Evolutionary conservation across 1,140 invertebrate species (phyloP).

Genomic region (Sycophila sp.): DNA sequence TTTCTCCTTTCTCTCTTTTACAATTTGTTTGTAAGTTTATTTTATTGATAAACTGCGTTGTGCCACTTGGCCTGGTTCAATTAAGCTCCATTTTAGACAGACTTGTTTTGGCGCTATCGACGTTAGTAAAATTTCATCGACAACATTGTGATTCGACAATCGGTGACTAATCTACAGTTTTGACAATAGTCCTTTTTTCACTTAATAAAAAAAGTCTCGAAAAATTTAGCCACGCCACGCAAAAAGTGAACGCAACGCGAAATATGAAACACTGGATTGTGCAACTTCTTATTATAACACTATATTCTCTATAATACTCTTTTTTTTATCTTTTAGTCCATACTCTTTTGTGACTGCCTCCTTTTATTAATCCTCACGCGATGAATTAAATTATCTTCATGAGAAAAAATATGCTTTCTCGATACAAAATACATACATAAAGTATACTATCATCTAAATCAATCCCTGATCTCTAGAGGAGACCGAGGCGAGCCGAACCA

Average conservation of each 20-base stretch:
- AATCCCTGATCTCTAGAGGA: slow-evolving; percentile 30
- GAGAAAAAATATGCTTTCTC: slow-evolving; percentile 22
- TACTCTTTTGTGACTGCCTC: background rate
- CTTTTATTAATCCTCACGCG: background rate
- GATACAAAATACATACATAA: slow-evolving; percentile 29
- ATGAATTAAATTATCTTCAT: background rate
- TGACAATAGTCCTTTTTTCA: slow-evolving; percentile 25
- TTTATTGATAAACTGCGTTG: slow-evolving; percentile 24
- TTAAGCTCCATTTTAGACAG: slow-evolving; percentile 38
- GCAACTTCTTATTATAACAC: slow-evolving; percentile 34
- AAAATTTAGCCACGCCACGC: slow-evolving; percentile 15
- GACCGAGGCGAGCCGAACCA: no score
- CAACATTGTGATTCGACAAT: slow-evolving; percentile 16
- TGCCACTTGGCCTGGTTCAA: slow-evolving; percentile 23
- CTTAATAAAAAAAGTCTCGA: slow-evolving; percentile 15
- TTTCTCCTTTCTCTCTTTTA: background rate
- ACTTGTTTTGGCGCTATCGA: slow-evolving; percentile 25
- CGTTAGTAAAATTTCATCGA: background rate
- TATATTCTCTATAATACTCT: slow-evolving; percentile 35
- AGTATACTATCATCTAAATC: slow-evolving; percentile 22
- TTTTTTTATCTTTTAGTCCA: slow-evolving; percentile 18
- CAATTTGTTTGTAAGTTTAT: slow-evolving; percentile 12
- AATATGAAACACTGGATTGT: slow-evolving; percentile 28
- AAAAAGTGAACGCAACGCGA: slow-evolving; percentile 9
- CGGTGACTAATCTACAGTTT: slow-evolving; percentile 24